Evolutionary conservation across 2,888 invertebrate species (phyloP), one percentile per base, ranked within the genome.

Genomic region (Oscheius sp.): DNA sequence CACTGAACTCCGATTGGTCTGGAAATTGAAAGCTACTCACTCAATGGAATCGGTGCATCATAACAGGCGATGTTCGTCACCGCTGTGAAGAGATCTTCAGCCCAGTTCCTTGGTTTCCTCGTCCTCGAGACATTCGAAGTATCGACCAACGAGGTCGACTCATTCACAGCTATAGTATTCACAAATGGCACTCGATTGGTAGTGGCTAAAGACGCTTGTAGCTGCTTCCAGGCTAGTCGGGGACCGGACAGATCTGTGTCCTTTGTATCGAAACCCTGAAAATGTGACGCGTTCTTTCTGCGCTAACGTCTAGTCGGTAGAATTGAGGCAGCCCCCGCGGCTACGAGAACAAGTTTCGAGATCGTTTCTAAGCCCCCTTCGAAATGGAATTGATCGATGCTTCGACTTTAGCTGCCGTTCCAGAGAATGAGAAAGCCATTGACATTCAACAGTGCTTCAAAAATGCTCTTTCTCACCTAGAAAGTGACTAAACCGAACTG

Each of bases 241-340:
- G 84, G 81, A 29, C 83, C 84, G 7, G 87, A 79, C 21, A 85
- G 85, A 2, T 57, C 71, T 5, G 88, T 88, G 66, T 84, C 85
- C 35, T 85, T 84, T 35, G 88, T 88, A 78, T 88, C 86, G 78
- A 88, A 88, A 0, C 88, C 88, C 87, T 87, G 76, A 58, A 83
- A 79, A 7, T 53, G 1, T 11, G 11, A 58, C 32, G 57, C 21
- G 2, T 33, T 58, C 58, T 42, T 42, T 42, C 42, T 5, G 42
- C 42, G 42, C 42, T 42, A 42, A 42, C 3, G 42, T 42, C 42
- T 42, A 42, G 42, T 42, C 7, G 21, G 21, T 21, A 21, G 21
- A 21, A 21, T 21, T 21, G 21, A 21, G 21, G 21, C 42, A 42
- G 42, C 42, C 42, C 42, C 42, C 7, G 21, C 21, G 42, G 42